Evolutionary conservation across 2,888 invertebrate species (phyloP), one percentile per base, ranked within the genome.

Genomic region (Paralinhomoeus sp.): DNA sequence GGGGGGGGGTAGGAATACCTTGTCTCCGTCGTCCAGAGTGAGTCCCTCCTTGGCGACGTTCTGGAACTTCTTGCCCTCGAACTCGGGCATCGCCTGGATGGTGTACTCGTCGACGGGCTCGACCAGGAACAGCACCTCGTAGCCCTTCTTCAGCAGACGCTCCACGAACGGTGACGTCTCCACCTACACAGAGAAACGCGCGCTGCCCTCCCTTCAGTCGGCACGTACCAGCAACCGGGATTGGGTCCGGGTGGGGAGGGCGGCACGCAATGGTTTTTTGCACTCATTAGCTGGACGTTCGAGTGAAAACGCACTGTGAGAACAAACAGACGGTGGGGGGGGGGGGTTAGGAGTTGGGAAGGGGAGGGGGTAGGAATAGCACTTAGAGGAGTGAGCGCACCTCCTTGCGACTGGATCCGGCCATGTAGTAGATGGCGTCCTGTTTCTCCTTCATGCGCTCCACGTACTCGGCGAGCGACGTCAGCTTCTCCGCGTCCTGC

Each of bases 51-150:
- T 99, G 54, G 97, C 97, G 43, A 91, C 84, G 65, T 99, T 99
- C 68, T 87, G 87, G 80, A 97, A 93, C 68, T 89, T 93, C 70
- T 89, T 85, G 44, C 87, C 85, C 58, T 97, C 93, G 67, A 82
- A 97, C 68, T 97, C 93, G 1, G 93, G 89, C 64, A 97, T 71
- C 39, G 87, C 78, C 42, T 85, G 83, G 54, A 97, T 80, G 56
- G 82, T 78, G 68, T 97, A 97, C 67, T 97, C 97, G 69, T 97
- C 97, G 40, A 97, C 89, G 31, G 97, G 83, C 68, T 99, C 97
- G 13, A 78, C 76, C 42, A 99, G 71, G 64, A 77, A 91, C 49
- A 97, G 68, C 45, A 91, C 84, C 22, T 97, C 97, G 65, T 80
- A 87, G 17, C 91, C 91, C 64, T 83, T 84, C 62, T 76, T 76